Percentiles rank a stretch among this genome's conserved stretches.
Evolutionary conservation across 1,140 invertebrate species (phyloP).

Genomic region (Lethrus apterus): DNA sequence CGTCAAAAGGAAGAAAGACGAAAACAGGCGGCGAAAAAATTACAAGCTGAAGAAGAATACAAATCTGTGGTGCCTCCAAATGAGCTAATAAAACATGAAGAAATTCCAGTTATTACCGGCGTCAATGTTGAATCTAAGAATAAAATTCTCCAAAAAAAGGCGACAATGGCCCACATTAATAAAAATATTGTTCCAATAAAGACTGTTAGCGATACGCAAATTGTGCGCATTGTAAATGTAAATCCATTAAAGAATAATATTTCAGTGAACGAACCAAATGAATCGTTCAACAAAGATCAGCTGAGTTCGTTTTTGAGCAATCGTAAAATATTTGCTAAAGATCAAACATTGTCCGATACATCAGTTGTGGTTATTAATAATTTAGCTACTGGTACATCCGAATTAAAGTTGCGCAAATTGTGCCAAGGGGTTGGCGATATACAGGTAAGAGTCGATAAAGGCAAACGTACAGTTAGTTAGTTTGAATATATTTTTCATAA

Average conservation of each 20-base stretch:
- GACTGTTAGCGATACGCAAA: not conserved
- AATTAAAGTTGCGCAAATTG: slow-evolving; percentile 46
- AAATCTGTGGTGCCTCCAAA: not conserved
- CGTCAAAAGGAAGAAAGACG: slow-evolving; percentile 55
- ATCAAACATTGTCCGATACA: slow-evolving; percentile 37
- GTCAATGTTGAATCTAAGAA: not conserved
- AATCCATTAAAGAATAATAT: not conserved
- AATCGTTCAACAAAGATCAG: slow-evolving; percentile 16
- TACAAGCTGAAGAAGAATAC: slow-evolving; percentile 10
- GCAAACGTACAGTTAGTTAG: slow-evolving; percentile 2
- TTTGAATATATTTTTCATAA: too few relatives aligned
- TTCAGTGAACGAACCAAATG: not conserved
- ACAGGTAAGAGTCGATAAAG: slow-evolving; percentile 42
- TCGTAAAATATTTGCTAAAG: slow-evolving; percentile 43
- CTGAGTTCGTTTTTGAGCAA: slow-evolving; percentile 32
- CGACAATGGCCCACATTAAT: slow-evolving; percentile 1
- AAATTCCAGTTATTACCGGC: slow-evolving; percentile 5
- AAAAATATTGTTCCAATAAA: slow-evolving; percentile 9
- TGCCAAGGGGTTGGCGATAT: slow-evolving; percentile 48
- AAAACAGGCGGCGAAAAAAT: slow-evolving; percentile 48
- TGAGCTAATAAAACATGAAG: slow-evolving; percentile 7
- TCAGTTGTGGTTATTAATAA: slow-evolving; percentile 47
- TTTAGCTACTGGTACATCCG: slow-evolving; percentile 46
- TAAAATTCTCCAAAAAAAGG: not conserved
- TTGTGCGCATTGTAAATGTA: not conserved